phyloP scores from a whole-genome alignment of 1,140 invertebrate species.

The Phenacoccus solenopsis region DNA sequence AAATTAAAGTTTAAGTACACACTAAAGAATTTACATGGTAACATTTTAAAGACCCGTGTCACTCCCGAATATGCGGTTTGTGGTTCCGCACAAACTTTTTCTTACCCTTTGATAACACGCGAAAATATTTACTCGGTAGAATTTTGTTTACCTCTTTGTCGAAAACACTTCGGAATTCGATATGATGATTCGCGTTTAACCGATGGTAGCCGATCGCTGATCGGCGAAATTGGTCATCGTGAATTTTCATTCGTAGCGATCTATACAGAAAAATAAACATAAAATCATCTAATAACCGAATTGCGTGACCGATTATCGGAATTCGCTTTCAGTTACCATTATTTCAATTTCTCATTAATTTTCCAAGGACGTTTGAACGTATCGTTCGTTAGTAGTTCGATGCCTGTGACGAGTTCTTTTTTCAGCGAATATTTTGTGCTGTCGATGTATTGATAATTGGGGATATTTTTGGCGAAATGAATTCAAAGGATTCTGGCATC shows the following conservation, averaged over 20 bases:
- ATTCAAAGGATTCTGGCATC: too few relatives aligned
- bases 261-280: constrained; percentile 3
- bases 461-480: too few relatives aligned
- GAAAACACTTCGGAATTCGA: not conserved
- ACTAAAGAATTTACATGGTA: too few relatives aligned
- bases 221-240: not conserved
- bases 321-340: not conserved
- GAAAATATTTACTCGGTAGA: not conserved
- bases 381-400: not conserved
- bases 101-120: not conserved
- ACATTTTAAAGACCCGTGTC: too few relatives aligned
- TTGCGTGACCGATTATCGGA: not conserved
- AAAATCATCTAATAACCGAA: not conserved
- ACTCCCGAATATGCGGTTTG: too few relatives aligned
- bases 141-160: not conserved
- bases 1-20: too few relatives aligned
- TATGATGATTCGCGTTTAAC: not conserved
- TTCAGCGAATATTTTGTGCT: too few relatives aligned
- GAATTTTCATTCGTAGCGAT: too few relatives aligned
- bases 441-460: too few relatives aligned
- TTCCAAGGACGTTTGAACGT: not conserved
- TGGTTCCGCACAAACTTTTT: too few relatives aligned
- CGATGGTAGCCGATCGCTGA: too few relatives aligned
- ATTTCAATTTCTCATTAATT: not conserved
- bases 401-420: too few relatives aligned